Base-by-base conservation (phyloP, 2,113 vertebrate species). In the Laticauda colubrina region DNA sequence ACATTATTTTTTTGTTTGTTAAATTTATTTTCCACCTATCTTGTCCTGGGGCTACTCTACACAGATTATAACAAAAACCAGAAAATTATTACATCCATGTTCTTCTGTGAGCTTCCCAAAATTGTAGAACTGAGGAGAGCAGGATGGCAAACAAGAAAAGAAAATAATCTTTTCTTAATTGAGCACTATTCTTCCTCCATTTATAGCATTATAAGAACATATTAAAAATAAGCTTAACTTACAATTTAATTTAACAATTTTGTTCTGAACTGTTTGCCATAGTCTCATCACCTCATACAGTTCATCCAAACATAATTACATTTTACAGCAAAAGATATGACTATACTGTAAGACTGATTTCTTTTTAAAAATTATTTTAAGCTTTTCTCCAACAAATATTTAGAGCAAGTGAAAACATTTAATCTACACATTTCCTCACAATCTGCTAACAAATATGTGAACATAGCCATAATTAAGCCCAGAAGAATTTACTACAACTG, bases 361-460 rank as follows among this genome's bases (percentile, higher is more conserved):
- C 45, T 15, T 29, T 15, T 87, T 87, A 2, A 3, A 29, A 45
- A 87, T 51, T 45, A 45, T 87, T 53, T 53, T n/a, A 29, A 51
- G 86, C 11, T 87, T 87, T 29, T 48, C 48, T n/a, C 23, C 45
- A 87, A 53, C 86, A 87, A 53, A 87, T 81, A 45, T n/a, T 29
- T 56, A 89, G 26, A 4, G 3, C 9, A 85, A 89, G 39, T 85
- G 54, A 87, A 92, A 92, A 48, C n/a, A 55, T 88, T 75, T 75
- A 92, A 45, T 59, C 43, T 26, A 69, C 1, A 21, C 21, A 5
- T 34, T 51, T 53, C 3, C 29, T 23, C 39, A 12, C 18, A 55
- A 88, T 29, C 91, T 53, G 57, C 85, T 23, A 88, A 57, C 87
- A 85, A 64, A 87, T 14, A 92, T 87, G 26, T 57, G 48, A 92